phyloP scores from a whole-genome alignment of 1,140 invertebrate genomes.

The Drosophila takahashii region DNA sequence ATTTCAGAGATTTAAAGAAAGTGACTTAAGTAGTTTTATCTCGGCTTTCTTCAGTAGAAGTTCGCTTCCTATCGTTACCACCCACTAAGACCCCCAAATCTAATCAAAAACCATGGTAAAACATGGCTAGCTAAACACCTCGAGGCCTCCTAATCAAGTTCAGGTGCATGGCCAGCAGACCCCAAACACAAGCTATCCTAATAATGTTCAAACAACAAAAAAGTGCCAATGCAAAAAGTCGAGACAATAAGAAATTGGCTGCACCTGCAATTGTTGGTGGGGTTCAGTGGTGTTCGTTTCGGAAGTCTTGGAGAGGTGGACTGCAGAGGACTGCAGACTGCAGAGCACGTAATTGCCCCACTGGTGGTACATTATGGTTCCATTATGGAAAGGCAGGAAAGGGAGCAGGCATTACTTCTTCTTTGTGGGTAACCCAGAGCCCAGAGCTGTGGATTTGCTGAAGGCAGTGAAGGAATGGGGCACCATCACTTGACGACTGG shows the following conservation, averaged over 20 bases:
- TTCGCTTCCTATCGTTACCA: not conserved
- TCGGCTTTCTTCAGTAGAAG: not conserved
- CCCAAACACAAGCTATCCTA: slow-evolving; percentile 26
- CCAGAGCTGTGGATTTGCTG: slow-evolving; percentile 30
- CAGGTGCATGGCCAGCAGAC: slow-evolving; percentile 15
- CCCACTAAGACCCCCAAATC: slow-evolving; percentile 14
- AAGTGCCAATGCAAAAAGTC: slow-evolving; percentile 15
- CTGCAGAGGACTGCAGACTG: not conserved
- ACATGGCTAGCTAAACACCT: slow-evolving; percentile 9
- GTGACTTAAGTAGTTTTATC: not conserved
- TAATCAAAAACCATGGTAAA: not conserved
- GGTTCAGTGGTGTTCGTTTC: too few relatives aligned
- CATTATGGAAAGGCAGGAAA: slow-evolving; percentile 33
- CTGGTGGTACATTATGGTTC: slow-evolving; percentile 4
- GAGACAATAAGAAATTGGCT: slow-evolving; percentile 37
- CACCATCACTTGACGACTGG: slow-evolving; percentile 7
- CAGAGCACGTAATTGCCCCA: slow-evolving; percentile 45
- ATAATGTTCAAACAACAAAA: slow-evolving; percentile 24
- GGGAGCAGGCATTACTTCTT: slow-evolving; percentile 11
- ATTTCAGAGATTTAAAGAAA: not conserved
- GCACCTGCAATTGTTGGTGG: slow-evolving; percentile 45
- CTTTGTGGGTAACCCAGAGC: slow-evolving; percentile 60
- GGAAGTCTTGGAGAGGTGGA: not conserved
- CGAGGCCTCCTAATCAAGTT: slow-evolving; percentile 26
- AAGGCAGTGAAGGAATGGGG: slow-evolving; percentile 8